These are phyloP conservation scores for Brenthis hecate DNA, from an alignment of 2,888 invertebrate genomes.

Conservation along the genomic window DNA sequence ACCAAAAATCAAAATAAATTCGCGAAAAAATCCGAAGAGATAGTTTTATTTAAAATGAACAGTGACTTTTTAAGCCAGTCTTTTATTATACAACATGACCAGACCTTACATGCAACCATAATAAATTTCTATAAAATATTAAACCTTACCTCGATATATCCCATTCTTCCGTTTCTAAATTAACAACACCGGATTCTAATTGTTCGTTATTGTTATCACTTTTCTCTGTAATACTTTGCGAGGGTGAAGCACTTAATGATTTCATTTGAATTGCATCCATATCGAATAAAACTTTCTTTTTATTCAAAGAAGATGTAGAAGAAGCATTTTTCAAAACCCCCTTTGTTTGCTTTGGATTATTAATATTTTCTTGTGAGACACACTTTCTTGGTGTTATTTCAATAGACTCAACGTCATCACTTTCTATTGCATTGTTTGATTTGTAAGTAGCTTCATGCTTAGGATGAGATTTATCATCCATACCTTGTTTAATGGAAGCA, in stretches of 20 bases:
- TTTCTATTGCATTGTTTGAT: constrained; percentile 40
- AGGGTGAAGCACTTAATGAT: constrained; percentile 78
- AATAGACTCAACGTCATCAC: constrained; percentile 58
- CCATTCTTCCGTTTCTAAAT: constrained; percentile 78
- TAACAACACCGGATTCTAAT: constrained; percentile 64
- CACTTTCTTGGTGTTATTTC: constrained; percentile 52
- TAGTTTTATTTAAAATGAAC: too few species aligned
- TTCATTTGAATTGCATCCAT: constrained; percentile 82
- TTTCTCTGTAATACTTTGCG: constrained; percentile 73
- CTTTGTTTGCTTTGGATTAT: constrained; percentile 67
- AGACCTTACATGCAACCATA: too few species aligned
- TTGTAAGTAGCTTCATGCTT: constrained; percentile 5
- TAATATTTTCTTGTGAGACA: constrained; percentile 56
- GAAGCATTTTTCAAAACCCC: constrained; percentile 83
- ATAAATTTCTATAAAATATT: too few species aligned
- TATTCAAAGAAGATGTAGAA: constrained; percentile 79
- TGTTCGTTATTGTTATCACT: constrained; percentile 61
- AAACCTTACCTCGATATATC: constrained; percentile 72
- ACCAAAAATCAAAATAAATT: too few species aligned
- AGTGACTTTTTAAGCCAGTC: too few species aligned
- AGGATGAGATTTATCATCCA: neutral
- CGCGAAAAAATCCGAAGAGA: too few species aligned
- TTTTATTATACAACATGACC: too few species aligned
- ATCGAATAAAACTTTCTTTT: constrained; percentile 85
- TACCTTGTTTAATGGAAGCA: neutral